These are phyloP conservation scores for Heliconius ethilla DNA, from an alignment of 2,888 invertebrate genomes.

Conservation along the genomic window DNA sequence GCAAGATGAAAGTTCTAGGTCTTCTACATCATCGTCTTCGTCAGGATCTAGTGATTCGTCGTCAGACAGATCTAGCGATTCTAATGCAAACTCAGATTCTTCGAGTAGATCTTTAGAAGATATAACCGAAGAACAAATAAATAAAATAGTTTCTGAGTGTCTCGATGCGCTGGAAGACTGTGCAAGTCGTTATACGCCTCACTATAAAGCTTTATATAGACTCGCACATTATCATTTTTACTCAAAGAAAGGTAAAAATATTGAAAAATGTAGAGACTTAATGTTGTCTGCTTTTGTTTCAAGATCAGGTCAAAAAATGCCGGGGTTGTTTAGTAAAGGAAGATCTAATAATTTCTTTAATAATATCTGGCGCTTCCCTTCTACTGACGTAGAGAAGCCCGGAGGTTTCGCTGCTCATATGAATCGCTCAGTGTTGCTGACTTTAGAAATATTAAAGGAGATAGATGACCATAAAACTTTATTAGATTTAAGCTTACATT, in stretches of 20 bases:
- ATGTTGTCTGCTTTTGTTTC: conserved; percentile 86
- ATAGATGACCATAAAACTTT: conserved; percentile 90
- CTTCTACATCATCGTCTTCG: conserved; percentile 70
- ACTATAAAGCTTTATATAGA: conserved; percentile 96
- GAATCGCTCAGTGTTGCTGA: conserved; percentile 90
- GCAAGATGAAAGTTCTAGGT: conserved; percentile 69
- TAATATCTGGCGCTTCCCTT: conserved; percentile 96
- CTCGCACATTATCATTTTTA: conserved; percentile 92
- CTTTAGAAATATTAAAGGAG: conserved; percentile 90
- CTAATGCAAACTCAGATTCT: conserved; percentile 78
- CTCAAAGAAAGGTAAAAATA: conserved; percentile 85
- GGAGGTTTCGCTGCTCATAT: conserved; percentile 96
- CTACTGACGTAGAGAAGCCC: conserved; percentile 93
- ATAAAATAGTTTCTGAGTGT: conserved; percentile 85
- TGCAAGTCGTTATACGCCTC: conserved; percentile 91
- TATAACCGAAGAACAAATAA: conserved; percentile 80
- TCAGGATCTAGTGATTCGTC: conserved; percentile 83
- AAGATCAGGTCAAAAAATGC: conserved; percentile 84
- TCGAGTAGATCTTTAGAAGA: conserved; percentile 71
- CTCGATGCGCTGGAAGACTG: conserved; percentile 92
- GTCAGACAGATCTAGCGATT: conserved; percentile 77
- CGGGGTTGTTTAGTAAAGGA: conserved; percentile 92
- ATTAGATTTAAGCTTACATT: conserved; percentile 89
- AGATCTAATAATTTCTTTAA: conserved; percentile 94
- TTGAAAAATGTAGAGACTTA: conserved; percentile 86